These are phyloP conservation scores for Choloepus hoffmanni DNA, from an alignment of 2,113 vertebrate species.

Conservation along the genomic window DNA sequence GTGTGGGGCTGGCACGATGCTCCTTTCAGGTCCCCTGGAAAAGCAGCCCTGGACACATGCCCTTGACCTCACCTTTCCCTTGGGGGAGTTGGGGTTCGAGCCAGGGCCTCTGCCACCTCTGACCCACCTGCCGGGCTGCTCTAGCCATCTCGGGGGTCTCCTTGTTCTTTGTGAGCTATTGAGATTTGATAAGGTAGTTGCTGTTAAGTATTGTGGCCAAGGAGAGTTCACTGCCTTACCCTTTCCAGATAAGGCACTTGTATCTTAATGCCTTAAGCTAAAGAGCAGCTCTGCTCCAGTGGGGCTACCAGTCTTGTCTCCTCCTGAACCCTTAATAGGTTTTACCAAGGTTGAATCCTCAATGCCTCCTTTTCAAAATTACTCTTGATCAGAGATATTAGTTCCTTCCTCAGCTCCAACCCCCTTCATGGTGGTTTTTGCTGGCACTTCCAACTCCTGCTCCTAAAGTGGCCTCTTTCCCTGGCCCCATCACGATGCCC, in stretches of 20 bases:
- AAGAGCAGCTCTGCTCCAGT: not conserved
- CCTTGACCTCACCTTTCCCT: not conserved
- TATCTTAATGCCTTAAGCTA: not conserved
- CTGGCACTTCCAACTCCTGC: not conserved
- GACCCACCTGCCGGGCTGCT: not conserved
- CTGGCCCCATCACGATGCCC: fast-evolving
- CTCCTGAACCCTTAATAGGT: not conserved
- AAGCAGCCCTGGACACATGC: not conserved
- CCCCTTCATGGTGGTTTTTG: not conserved
- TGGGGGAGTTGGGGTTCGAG: not conserved
- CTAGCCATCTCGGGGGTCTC: not conserved
- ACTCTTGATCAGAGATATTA: not conserved
- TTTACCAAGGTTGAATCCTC: not conserved
- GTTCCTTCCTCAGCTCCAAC: not conserved
- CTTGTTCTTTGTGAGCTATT: not conserved
- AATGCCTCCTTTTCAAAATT: not conserved
- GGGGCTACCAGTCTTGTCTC: fast-evolving
- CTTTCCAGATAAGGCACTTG: not conserved
- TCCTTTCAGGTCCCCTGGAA: not conserved
- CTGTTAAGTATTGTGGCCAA: not conserved
- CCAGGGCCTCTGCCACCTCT: not conserved
- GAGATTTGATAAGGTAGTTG: not conserved
- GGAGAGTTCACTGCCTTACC: not conserved
- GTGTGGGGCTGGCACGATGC: no score
- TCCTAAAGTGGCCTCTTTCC: not conserved